Percentiles rank a stretch among this genome's conserved stretches.
Evolutionary conservation across 1,140 invertebrate genomes (phyloP).

Genomic region (Artemia franciscana): DNA sequence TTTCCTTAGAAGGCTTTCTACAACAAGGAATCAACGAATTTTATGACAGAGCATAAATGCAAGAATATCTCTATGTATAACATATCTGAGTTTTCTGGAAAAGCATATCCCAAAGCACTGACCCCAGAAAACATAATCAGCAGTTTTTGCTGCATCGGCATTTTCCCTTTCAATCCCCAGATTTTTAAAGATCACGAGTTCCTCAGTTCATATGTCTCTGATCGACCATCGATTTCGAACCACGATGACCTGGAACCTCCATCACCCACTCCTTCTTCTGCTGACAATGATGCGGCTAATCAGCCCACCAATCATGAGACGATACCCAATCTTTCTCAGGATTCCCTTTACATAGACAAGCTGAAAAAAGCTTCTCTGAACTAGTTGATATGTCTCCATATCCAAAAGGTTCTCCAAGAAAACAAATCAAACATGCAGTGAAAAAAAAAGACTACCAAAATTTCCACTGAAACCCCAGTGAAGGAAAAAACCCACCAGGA

Average conservation of each 20-base stretch:
- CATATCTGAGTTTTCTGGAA: slow-evolving; percentile 19
- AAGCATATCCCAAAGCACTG: slow-evolving; percentile 19
- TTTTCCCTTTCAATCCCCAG: slow-evolving; percentile 18
- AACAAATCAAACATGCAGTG: background rate
- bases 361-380: background rate
- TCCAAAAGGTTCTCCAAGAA: background rate
- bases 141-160: slow-evolving; percentile 21
- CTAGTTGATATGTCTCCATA: background rate
- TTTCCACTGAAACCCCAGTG: background rate
- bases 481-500: background rate
- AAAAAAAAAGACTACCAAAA: background rate
- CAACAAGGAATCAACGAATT: slow-evolving; percentile 28
- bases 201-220: slow-evolving; percentile 9
- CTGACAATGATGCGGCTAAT: background rate
- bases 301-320: background rate
- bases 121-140: slow-evolving; percentile 22
- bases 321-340: no score
- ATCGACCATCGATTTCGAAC: background rate
- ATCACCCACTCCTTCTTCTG: background rate
- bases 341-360: no score
- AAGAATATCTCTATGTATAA: slow-evolving; percentile 26
- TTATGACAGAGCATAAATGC: slow-evolving; percentile 22
- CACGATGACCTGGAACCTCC: background rate
- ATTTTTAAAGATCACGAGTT: slow-evolving; percentile 18
- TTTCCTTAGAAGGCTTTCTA: slow-evolving; percentile 22